phyloP scores from a whole-genome alignment of 2,113 vertebrate species.

The Illadopsis cleaveri region DNA sequence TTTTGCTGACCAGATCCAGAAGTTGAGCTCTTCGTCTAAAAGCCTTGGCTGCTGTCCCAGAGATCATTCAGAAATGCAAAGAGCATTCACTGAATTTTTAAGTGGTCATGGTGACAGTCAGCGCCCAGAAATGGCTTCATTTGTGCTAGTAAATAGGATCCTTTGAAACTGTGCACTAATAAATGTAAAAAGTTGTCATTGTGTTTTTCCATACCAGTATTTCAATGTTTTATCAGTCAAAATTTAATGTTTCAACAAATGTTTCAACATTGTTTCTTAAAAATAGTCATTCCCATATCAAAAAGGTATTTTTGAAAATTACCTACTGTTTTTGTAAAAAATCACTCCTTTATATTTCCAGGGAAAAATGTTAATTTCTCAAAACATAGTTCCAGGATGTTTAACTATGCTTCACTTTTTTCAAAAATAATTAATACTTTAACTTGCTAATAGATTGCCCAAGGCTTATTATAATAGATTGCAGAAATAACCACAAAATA shows the following conservation, averaged over 20 bases:
- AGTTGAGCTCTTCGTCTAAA: background rate
- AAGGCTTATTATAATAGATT: background rate
- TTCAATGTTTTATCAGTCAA: background rate
- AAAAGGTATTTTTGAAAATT: background rate
- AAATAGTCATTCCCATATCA: background rate
- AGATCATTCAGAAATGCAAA: background rate
- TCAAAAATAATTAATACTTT: background rate
- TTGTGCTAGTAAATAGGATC: background rate
- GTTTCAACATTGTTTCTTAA: background rate
- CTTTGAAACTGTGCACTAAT: background rate
- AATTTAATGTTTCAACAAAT: background rate
- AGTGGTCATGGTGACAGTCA: background rate
- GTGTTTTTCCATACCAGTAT: background rate
- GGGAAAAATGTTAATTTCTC: background rate
- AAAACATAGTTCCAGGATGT: background rate
- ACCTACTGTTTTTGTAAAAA: background rate
- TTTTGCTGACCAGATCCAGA: background rate
- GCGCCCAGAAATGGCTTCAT: background rate
- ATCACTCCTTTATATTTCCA: background rate
- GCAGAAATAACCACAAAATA: background rate
- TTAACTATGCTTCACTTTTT: background rate
- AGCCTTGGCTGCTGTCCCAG: slow-evolving; percentile 26
- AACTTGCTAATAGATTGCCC: background rate
- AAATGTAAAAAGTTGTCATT: background rate
- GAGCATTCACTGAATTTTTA: background rate